Evolutionary conservation across 2,888 invertebrate species (phyloP), one percentile per base, ranked within the genome.

Genomic region (Tipula vernalis): DNA sequence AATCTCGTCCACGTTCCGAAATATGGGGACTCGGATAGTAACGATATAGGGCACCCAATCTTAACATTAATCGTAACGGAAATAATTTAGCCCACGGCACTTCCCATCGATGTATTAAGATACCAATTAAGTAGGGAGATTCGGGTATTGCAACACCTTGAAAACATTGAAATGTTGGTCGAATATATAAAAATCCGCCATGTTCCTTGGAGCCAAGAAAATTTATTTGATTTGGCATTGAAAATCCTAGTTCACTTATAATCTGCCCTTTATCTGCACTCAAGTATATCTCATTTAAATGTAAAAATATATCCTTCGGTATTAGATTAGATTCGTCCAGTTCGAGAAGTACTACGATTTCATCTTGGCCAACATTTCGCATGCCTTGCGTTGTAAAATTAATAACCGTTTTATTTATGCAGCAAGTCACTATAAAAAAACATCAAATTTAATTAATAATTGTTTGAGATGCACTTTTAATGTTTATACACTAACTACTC

Each of bases 21-120:
- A 97, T 94, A 88, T 97, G 92, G 0, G 97, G 96, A 89, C 96
- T 96, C 0, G 97, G 97, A 91, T 97, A 97, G 90, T 96, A 97
- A 88, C 96, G 94, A 91, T 95, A 96, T 90, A 97, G 96, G 3
- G 96, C 96, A 2, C 97, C 97, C 44, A 97, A 92, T 87, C 97
- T 93, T 86, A 97, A 91, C 89, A 97, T 93, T 44, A 97, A 91
- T 12, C 97, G 93, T 57, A 95, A 90, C 0, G 95, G 95, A 89
- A 96, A 95, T 85, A 96, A 93, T 92, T 96, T 96, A 1, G 96
- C 97, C 91, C 91, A 92, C 2, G 92, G 91, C 44, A 92, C 90
- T 88, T 92, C 92, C 88, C 91, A 94, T 90, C 95, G 94, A 90
- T 96, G 96, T 87, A 97, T 94, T 85, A 97, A 92, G 87, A 97